Percentiles rank a stretch among this genome's conserved stretches.
phyloP scores from a whole-genome alignment of 2,797 vertebrate genomes.

The Hybognathus amarus region DNA sequence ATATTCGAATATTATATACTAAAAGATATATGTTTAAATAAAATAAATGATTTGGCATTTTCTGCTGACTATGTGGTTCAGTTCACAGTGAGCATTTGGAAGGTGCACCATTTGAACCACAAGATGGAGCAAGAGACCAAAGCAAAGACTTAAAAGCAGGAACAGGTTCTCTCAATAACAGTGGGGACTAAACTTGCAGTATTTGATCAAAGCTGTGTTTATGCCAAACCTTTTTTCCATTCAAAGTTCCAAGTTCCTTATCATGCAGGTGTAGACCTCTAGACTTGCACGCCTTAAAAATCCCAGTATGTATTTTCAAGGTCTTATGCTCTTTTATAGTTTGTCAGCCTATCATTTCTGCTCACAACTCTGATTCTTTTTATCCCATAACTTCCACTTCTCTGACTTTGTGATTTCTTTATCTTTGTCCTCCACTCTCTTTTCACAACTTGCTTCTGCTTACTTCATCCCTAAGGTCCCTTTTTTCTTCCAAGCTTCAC shows the following conservation, averaged over 20 bases:
- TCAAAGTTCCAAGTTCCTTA: not conserved
- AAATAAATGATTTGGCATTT: not conserved
- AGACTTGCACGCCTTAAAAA: not conserved
- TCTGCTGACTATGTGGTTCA: not conserved
- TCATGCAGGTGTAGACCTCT: not conserved
- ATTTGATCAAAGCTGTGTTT: conserved; percentile 9
- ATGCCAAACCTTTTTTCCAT: not conserved
- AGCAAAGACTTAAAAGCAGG: not conserved
- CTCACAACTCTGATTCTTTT: not conserved
- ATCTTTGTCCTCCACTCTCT: conserved; percentile 13
- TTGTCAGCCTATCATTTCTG: not conserved
- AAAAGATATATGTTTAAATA: not conserved
- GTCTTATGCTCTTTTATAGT: not conserved
- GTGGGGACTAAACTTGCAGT: not conserved
- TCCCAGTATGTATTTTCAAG: not conserved
- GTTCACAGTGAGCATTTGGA: too few relatives aligned
- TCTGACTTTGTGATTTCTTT: conserved; percentile 27
- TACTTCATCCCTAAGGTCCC: not conserved
- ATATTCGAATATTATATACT: not conserved
- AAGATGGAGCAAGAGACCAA: conserved; percentile 31
- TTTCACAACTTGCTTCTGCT: not conserved
- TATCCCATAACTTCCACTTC: not conserved
- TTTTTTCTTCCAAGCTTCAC: not conserved
- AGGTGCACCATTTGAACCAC: conserved; percentile 21
- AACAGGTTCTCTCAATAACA: not conserved